Base-by-base conservation (phyloP, 2,113 vertebrate species). In the Scortum barcoo region DNA sequence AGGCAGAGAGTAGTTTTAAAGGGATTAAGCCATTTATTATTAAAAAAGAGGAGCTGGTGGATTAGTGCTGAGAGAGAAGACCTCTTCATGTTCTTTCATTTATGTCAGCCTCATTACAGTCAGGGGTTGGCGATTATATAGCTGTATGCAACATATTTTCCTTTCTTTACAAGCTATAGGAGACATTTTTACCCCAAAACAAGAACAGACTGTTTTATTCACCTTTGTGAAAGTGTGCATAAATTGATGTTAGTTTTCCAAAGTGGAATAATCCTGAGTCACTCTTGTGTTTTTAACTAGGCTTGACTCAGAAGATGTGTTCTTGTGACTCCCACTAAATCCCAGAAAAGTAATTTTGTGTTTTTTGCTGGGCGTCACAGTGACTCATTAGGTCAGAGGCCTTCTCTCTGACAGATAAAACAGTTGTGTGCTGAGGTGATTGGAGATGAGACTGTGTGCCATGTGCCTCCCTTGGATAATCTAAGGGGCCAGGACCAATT, bases 401-500 rank as follows among this genome's bases (percentile, higher is more conserved):
- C 67, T 66, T 78, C 22, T 48, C 33, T n/a, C 44, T 77, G 84
- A 86, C 30, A 40, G 68, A 66, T 16, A 65, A 72, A 85, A 53
- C 61, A 73, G 83, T 72, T 79, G 65, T 66, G 65, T 76, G 10
- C 48, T 42, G 70, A 78, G 24, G 63, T 68, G 72, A 79, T 51
- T 2, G 3, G 67, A 67, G 58, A 63, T 56, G 46, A 9, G 44
- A 77, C 33, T n/a, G 19, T 51, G 22, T n/a, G 73, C 69, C 71
- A 44, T 7, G 0, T 44, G 77, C 19, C 54, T 20, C 78, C 78
- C 72, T 70, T 68, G 71, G 87, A 81, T 68, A 68, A 87, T 75
- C 71, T 71, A 53, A 83, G 44, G 78, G 74, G 79, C 70, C 79
- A 61, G 53, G 74, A 70, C 81, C 77, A 66, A 83, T 28, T 81